A percentile compares a stretch with the other conserved stretches of the same genome.
Evolutionary conservation across 2,888 invertebrate genomes (phyloP).

Genomic region (Tethea ocularis): DNA sequence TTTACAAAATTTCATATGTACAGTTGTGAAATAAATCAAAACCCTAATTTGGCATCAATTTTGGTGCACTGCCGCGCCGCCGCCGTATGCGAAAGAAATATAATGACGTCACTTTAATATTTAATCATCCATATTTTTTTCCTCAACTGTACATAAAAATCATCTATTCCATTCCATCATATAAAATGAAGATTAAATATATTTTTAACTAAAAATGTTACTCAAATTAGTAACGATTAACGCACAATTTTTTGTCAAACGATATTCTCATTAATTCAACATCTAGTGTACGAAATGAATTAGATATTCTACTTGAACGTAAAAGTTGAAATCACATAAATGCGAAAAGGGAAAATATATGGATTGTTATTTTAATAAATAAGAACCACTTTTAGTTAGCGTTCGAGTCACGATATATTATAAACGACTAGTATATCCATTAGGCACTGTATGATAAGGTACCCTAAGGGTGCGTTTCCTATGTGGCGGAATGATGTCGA

Average conservation of each 20-base stretch:
- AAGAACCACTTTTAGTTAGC: background rate
- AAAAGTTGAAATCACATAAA: background rate
- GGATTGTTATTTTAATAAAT: background rate
- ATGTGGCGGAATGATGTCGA: background rate
- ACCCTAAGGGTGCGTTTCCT: background rate
- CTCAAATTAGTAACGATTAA: background rate
- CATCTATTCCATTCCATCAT: background rate
- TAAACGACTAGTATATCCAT: background rate
- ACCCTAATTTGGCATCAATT: background rate
- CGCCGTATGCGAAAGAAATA: background rate
- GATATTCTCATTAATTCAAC: background rate
- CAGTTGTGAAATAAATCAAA: conserved; percentile 33
- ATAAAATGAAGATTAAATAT: background rate
- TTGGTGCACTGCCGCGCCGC: background rate
- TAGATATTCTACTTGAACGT: background rate
- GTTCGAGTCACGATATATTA: background rate
- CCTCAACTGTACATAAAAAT: background rate
- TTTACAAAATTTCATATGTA: conserved; percentile 38
- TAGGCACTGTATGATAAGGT: background rate
- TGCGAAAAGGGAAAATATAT: background rate
- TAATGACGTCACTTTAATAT: background rate
- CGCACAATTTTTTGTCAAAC: background rate
- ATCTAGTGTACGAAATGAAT: background rate
- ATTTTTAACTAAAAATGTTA: background rate
- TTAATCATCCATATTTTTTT: background rate